Conservation (phyloP, 2,113 vertebrate species). For the Apus apus region DNA sequence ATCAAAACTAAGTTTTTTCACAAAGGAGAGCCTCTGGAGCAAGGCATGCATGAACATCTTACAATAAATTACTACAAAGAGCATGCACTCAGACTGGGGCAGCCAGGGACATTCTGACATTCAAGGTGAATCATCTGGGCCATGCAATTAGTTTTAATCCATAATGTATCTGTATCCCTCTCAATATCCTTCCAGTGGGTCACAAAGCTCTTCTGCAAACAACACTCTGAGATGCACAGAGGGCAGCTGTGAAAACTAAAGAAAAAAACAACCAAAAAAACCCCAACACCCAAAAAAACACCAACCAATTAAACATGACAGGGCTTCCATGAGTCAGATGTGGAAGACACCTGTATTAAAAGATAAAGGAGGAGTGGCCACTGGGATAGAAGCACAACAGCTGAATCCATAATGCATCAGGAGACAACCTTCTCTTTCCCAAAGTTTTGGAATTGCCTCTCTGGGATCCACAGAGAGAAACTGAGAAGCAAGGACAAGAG, state of each 20-base stretch:
- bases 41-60: not conserved
- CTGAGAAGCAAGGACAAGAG: not conserved
- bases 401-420: not conserved
- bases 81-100: not conserved
- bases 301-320: not conserved
- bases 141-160: not conserved
- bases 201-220: not conserved
- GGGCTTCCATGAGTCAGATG: not conserved
- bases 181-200: not conserved
- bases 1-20: not conserved
- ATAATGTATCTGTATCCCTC: not conserved
- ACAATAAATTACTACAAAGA: not conserved
- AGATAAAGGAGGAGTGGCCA: not conserved
- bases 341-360: not conserved
- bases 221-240: not conserved
- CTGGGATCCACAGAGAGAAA: not conserved
- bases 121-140: not conserved
- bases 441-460: not conserved
- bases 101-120: not conserved
- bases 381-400: not conserved
- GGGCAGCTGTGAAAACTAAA: not conserved
- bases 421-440: not conserved
- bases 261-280: not conserved
- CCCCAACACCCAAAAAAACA: fast-evolving
- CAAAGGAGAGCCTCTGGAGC: not conserved